Conservation (phyloP, 2,888 invertebrate species). For the Drosophila leonis region DNA sequence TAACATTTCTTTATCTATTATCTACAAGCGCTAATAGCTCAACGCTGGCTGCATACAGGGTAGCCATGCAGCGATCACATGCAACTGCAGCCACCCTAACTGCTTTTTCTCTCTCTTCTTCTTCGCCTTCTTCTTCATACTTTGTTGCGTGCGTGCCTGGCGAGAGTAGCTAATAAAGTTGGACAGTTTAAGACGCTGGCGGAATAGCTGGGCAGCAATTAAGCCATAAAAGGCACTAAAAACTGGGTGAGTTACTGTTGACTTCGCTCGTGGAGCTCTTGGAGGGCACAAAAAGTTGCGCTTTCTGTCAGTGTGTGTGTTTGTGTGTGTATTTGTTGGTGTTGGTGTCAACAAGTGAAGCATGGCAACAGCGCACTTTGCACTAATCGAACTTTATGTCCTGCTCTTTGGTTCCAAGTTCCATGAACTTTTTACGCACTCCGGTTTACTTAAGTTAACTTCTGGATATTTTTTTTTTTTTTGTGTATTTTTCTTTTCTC, state of each 20-base stretch:
- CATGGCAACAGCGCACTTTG: conserved; percentile 57
- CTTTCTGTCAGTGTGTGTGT: conserved; percentile 32
- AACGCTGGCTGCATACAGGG: conserved; percentile 8
- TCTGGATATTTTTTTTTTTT: background rate
- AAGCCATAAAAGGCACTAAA: conserved; percentile 58
- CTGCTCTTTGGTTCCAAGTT: conserved; percentile 50
- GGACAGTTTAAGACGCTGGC: conserved; percentile 54
- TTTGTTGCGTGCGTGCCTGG: conserved; percentile 60
- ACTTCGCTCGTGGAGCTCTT: background rate
- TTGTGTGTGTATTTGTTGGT: background rate
- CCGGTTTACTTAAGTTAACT: conserved; percentile 24
- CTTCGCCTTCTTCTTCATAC: conserved; percentile 19
- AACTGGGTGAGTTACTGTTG: conserved; percentile 17
- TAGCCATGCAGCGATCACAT: background rate
- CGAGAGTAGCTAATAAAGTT: conserved; percentile 65
- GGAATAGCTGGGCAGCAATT: conserved; percentile 50
- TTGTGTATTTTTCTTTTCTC: no score
- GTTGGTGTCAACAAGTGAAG: conserved; percentile 56
- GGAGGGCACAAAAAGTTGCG: conserved; percentile 33
- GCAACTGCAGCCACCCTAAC: background rate
- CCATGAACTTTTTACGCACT: conserved; percentile 48
- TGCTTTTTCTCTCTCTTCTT: background rate
- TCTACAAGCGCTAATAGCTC: no score
- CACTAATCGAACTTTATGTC: conserved; percentile 71
- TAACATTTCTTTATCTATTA: background rate